Base-by-base conservation (phyloP, 2,797 vertebrate genomes). In the Poliocrania exsul region DNA sequence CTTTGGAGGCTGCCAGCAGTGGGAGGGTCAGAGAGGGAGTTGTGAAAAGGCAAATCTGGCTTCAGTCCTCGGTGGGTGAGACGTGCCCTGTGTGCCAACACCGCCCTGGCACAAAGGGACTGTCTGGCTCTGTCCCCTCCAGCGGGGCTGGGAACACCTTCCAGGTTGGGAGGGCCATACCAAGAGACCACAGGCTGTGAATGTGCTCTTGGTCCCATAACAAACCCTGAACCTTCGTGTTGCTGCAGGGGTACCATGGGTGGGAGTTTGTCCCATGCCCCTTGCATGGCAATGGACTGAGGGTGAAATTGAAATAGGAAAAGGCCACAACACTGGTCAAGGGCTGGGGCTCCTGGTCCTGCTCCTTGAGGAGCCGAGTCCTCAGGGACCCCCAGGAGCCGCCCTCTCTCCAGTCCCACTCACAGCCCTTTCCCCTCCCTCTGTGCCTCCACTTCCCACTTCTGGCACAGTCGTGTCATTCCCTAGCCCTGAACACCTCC, bases 361-460 rank as follows among this genome's bases (percentile, higher is more conserved):
- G 24, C 28, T 69, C 1, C 0, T 0, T 26, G 17, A 1, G 20
- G 26, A 1, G 26, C 1, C 0, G 6, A 38, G 13, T 61, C 23
- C 54, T 67, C 6, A 5, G 19, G 35, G 33, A 49, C 18, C 12
- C 13, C 7, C 17, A 1, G 33, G 13, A 61, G 29, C n/a, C 24
- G 21, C 58, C 38, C 6, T 29, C 16, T 40, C 37, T 35, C 21
- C 56, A 23, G 40, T 28, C 33, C 21, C 0, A 1, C 40, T 78
- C 24, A 3, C 24, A 25, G 4, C 17, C 62, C 14, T 0, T 56
- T 51, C 33, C 23, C 14, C 10, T 28, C 37, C 10, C n/a, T 33
- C 56, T 29, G 33, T 11, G 7, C 33, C 35, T 69, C 49, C 13
- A 9, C 49, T 57, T 46, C 64, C 49, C 37, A 1, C 37, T 58